Conservation (phyloP, 2,113 vertebrate genomes). For the Eidolon helvum region DNA sequence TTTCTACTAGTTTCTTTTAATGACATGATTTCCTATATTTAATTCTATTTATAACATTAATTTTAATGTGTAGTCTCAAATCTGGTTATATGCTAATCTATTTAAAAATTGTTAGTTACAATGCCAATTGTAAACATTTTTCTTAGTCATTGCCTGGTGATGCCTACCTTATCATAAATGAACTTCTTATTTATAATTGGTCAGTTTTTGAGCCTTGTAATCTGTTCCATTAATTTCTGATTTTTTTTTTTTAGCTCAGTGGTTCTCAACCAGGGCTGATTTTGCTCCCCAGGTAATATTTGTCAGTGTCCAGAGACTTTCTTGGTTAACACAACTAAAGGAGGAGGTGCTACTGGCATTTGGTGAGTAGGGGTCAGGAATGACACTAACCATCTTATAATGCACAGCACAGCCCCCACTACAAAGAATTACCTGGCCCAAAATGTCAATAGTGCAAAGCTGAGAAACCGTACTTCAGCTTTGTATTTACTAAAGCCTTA, state of each 20-base stretch:
- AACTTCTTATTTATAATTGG: neutral
- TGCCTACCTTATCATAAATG: neutral
- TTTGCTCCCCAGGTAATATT: neutral
- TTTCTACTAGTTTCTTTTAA: constrained; percentile 20
- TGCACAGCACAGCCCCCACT: neutral
- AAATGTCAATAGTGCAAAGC: neutral
- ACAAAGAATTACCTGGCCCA: neutral
- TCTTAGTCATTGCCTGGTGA: neutral
- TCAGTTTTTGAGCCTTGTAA: neutral
- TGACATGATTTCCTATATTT: neutral
- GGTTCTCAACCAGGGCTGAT: neutral
- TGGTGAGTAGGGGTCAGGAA: neutral
- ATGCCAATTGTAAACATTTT: neutral
- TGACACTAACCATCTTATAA: neutral
- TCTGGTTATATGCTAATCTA: neutral
- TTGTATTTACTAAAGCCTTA: neutral
- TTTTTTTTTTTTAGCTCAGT: neutral
- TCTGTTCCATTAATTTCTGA: neutral
- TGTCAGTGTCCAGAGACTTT: neutral
- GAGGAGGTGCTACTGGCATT: neutral
- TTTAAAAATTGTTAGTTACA: neutral
- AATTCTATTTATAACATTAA: neutral
- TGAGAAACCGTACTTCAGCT: neutral
- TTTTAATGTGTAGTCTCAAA: neutral
- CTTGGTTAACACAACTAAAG: neutral